phyloP scores from a whole-genome alignment of 2,888 invertebrate species.

The Calliopum simillimum region DNA sequence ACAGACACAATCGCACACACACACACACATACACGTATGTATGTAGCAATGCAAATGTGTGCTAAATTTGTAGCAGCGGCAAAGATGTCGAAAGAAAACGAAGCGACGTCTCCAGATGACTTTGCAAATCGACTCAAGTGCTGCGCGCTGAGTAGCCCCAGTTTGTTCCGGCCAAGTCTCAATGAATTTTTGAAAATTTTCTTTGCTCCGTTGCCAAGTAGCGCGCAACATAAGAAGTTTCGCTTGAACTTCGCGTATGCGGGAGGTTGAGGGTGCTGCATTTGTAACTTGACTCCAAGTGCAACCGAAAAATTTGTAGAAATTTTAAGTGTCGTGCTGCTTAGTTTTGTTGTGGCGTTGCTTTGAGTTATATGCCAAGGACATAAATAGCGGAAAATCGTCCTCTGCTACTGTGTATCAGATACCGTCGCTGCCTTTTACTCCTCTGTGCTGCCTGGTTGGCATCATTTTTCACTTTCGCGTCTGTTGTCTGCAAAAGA shows the following conservation, averaged over 20 bases:
- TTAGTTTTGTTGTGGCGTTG: background rate
- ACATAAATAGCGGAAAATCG: constrained; percentile 34
- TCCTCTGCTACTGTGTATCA: constrained; percentile 10
- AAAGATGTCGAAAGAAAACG: background rate
- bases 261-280: background rate
- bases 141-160: no score
- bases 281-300: background rate
- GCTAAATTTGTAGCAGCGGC: background rate
- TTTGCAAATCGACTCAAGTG: constrained; percentile 2
- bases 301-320: constrained; percentile 2
- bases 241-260: background rate
- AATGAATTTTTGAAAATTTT: constrained; percentile 18
- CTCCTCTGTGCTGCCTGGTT: no score
- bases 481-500: constrained; percentile 1
- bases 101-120: background rate
- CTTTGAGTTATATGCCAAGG: constrained; percentile 1
- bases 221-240: background rate
- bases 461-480: constrained; percentile 41
- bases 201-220: constrained; percentile 20
- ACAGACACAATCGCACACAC: background rate
- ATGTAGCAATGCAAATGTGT: constrained; percentile 14
- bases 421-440: no score
- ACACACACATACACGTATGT: background rate
- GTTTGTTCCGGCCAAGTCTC: no score
- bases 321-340: constrained; percentile 3